Evolutionary conservation across 2,888 invertebrate species (phyloP).

Genomic region (Lapara coniferarum): DNA sequence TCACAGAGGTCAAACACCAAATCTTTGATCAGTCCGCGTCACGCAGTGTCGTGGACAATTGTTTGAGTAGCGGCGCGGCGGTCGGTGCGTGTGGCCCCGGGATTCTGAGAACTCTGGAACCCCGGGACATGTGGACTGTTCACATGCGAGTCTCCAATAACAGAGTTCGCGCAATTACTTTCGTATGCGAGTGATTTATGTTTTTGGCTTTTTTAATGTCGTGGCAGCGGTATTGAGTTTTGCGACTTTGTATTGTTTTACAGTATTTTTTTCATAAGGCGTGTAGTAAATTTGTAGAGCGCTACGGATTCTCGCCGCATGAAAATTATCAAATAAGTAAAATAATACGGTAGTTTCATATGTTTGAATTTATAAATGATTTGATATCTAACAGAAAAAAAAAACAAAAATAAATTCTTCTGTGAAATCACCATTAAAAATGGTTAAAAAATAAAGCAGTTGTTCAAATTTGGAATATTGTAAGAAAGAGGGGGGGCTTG

Average conservation of each 20-base stretch:
- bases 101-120: constrained; percentile 49
- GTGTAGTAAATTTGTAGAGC: too few species aligned
- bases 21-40: constrained; percentile 28
- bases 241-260: not conserved
- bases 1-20: constrained; percentile 28
- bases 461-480: too few species aligned
- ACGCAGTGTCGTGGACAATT: constrained; percentile 37
- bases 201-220: not conserved
- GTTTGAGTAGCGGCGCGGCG: constrained; percentile 40
- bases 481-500: too few species aligned
- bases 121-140: constrained; percentile 26
- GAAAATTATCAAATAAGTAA: too few species aligned
- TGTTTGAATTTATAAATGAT: too few species aligned
- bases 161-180: constrained; percentile 7
- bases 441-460: too few species aligned
- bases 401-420: too few species aligned
- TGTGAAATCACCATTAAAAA: too few species aligned
- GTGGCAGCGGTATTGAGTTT: not conserved
- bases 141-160: constrained; percentile 18
- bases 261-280: too few species aligned
- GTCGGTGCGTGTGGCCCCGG: constrained; percentile 45
- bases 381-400: too few species aligned
- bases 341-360: too few species aligned
- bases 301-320: too few species aligned
- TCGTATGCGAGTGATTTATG: not conserved